Conservation (phyloP, 2,113 vertebrate genomes). For the Tragelaphus scriptus region DNA sequence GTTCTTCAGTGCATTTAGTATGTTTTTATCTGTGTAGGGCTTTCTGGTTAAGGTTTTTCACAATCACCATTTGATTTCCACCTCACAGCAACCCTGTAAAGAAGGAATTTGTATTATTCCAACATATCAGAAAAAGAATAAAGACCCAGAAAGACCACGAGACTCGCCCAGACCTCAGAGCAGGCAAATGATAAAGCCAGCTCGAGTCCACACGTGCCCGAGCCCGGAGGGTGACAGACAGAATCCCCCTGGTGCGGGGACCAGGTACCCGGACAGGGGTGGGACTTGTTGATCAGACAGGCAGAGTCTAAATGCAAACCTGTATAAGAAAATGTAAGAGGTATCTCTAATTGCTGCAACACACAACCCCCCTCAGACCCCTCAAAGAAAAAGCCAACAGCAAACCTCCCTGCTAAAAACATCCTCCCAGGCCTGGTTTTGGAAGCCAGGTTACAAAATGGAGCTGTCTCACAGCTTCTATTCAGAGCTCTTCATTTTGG, state of each 20-base stretch:
- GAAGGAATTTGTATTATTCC: background rate
- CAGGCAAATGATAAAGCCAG: background rate
- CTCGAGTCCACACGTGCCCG: background rate
- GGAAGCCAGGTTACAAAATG: background rate
- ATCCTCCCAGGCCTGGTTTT: background rate
- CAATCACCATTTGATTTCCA: background rate
- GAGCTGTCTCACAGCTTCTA: background rate
- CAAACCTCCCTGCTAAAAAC: background rate
- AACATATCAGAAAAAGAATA: constrained; percentile 6
- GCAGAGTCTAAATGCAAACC: background rate
- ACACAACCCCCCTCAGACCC: accelerated
- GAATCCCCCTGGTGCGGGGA: background rate
- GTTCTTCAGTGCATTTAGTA: background rate
- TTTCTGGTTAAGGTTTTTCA: background rate
- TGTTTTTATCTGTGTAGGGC: background rate
- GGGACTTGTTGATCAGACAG: background rate
- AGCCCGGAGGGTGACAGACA: background rate
- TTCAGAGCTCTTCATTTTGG: background rate
- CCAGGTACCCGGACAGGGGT: background rate
- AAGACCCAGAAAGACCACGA: background rate
- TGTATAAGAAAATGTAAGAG: background rate
- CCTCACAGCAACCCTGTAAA: background rate
- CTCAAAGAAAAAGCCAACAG: background rate
- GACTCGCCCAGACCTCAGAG: background rate
- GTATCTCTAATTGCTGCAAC: background rate